Percentiles rank a stretch among this genome's conserved stretches.
These are phyloP conservation scores for Trichomalopsis sarcophagae DNA, from an alignment of 1,140 invertebrate species.

Conservation along the genomic window DNA sequence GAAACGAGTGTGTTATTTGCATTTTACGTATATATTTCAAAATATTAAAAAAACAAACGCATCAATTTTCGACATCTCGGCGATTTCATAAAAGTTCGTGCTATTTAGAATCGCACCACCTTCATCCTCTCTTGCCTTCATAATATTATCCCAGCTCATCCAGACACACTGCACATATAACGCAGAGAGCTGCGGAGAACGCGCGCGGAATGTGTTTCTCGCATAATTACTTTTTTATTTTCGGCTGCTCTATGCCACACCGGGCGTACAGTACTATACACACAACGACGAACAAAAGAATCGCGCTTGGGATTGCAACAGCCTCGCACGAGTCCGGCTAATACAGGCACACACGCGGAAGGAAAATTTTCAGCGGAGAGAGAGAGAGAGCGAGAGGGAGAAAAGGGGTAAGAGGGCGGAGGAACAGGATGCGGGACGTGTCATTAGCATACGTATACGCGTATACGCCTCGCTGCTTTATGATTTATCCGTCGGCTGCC, in stretches of 20 bases:
- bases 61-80: background rate
- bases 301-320: conserved; percentile 38
- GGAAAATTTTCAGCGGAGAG: conserved; percentile 27
- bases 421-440: conserved; percentile 48
- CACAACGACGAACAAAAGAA: conserved; percentile 52
- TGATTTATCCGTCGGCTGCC: conserved; percentile 46
- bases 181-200: background rate
- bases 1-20: too few species aligned
- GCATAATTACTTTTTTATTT: conserved; percentile 41
- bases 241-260: background rate
- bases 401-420: conserved; percentile 2
- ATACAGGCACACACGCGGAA: conserved; percentile 24
- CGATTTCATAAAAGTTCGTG: conserved; percentile 43
- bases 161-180: background rate
- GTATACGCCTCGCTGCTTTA: conserved; percentile 39
- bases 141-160: conserved; percentile 21
- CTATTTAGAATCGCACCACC: conserved; percentile 34
- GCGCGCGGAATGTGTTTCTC: background rate
- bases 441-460: conserved; percentile 52
- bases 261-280: background rate
- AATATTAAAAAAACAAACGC: too few species aligned
- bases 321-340: background rate
- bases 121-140: background rate
- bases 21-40: too few species aligned
- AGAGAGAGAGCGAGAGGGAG: conserved; percentile 7